phyloP scores from a whole-genome alignment of 2,888 invertebrate species.

The Willowsia nigromaculata region DNA sequence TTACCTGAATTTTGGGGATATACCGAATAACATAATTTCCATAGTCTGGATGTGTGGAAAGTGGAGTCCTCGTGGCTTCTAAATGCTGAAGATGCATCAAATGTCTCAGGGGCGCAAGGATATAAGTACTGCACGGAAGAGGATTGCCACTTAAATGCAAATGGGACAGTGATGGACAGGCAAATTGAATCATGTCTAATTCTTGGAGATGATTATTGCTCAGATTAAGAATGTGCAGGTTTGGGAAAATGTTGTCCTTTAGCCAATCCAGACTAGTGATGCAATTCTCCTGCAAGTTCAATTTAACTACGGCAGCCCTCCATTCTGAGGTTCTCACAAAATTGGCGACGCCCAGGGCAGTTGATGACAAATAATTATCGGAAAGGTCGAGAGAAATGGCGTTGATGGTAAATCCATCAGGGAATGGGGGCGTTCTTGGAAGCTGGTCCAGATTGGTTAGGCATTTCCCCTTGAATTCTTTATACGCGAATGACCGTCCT shows the following conservation, averaged over 20 bases:
- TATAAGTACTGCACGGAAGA: slow-evolving; percentile 70
- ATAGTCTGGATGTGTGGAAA: slow-evolving; percentile 76
- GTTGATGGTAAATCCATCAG: slow-evolving; percentile 40
- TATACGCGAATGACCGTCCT: slow-evolving; percentile 58
- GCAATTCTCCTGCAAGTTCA: slow-evolving; percentile 77
- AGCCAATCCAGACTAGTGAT: slow-evolving; percentile 76
- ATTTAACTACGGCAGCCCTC: slow-evolving; percentile 68
- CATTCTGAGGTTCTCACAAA: slow-evolving; percentile 74
- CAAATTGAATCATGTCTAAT: slow-evolving; percentile 67
- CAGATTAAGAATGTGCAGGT: slow-evolving; percentile 75
- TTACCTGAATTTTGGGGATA: slow-evolving; percentile 72
- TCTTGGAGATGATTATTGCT: slow-evolving; percentile 75
- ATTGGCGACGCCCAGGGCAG: slow-evolving; percentile 47
- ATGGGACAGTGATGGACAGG: slow-evolving; percentile 75
- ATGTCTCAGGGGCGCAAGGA: slow-evolving; percentile 64
- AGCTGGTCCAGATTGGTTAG: slow-evolving; percentile 73
- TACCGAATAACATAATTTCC: slow-evolving; percentile 67
- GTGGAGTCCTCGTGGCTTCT: slow-evolving; percentile 73
- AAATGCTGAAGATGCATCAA: slow-evolving; percentile 69
- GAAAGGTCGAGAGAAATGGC: slow-evolving; percentile 75
- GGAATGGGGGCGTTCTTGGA: slow-evolving; percentile 65
- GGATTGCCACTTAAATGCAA: slow-evolving; percentile 76
- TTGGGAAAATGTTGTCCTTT: slow-evolving; percentile 73
- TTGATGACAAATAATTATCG: slow-evolving; percentile 76
- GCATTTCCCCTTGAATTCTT: slow-evolving; percentile 73